These are phyloP conservation scores for Aphelenchoides besseyi DNA, from an alignment of 1,140 invertebrate genomes.

Conservation along the genomic window DNA sequence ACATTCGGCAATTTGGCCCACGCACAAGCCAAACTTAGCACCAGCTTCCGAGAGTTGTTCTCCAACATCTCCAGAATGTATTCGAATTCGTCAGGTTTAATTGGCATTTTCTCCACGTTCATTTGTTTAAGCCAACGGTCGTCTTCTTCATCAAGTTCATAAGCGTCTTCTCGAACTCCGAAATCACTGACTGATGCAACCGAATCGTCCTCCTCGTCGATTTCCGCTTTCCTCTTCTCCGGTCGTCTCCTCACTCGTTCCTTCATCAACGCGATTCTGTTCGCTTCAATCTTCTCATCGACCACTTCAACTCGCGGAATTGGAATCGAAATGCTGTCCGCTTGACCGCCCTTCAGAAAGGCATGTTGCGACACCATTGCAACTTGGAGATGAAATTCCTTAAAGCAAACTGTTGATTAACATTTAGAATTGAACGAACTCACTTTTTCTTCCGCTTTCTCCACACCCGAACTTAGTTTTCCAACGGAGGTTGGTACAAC, in stretches of 20 bases:
- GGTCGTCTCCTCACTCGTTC: not conserved
- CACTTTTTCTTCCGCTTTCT: constrained; percentile 16
- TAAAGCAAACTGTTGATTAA: not conserved
- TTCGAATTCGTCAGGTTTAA: constrained; percentile 8
- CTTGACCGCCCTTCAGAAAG: not conserved
- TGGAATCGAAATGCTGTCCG: not conserved
- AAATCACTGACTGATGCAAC: not conserved
- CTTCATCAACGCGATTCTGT: not conserved
- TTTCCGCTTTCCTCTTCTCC: not conserved
- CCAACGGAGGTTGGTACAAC: not conserved
- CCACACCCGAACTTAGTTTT: constrained; percentile 1
- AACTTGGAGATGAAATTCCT: constrained; percentile 17
- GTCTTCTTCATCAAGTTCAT: constrained; percentile 20
- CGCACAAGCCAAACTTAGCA: not conserved
- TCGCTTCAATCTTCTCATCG: not conserved
- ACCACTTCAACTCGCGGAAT: not conserved
- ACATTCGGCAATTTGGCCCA: not conserved
- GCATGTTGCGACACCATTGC: constrained; percentile 11
- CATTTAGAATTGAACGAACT: not conserved
- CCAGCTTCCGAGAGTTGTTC: constrained; percentile 5
- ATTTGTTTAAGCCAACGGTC: not conserved
- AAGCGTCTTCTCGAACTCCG: not conserved
- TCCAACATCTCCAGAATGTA: not conserved
- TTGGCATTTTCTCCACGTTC: not conserved
- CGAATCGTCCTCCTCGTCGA: not conserved